These are phyloP conservation scores for Incurvaria masculella DNA, from an alignment of 2,888 invertebrate genomes.

Conservation along the genomic window DNA sequence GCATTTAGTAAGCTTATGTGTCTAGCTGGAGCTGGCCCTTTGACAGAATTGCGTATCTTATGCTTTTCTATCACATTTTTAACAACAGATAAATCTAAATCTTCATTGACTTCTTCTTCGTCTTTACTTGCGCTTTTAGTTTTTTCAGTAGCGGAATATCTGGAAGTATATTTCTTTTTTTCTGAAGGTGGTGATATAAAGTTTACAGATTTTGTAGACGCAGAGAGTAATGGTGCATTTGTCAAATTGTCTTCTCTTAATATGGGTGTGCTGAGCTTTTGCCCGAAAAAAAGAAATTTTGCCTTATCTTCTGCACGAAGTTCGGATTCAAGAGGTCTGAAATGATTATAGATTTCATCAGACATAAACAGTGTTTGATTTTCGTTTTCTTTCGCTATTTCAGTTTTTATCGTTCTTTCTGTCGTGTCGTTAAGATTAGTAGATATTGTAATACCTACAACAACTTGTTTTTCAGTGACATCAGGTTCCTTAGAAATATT, in stretches of 20 bases:
- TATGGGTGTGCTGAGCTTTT: constrained; percentile 49
- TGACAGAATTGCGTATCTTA: constrained; percentile 48
- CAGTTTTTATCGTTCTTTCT: constrained; percentile 29
- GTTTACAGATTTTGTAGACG: constrained; percentile 50
- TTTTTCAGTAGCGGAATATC: constrained; percentile 48
- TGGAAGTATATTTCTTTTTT: constrained; percentile 43
- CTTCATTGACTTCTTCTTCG: constrained; percentile 55
- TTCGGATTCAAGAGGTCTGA: constrained; percentile 60
- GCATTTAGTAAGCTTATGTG: constrained; percentile 45
- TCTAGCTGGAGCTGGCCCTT: constrained; percentile 48
- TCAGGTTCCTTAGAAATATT: constrained; percentile 15
- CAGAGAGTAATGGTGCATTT: constrained; percentile 41
- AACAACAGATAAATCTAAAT: constrained; percentile 61
- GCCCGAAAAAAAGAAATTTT: constrained; percentile 69
- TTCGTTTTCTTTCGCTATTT: constrained; percentile 38
- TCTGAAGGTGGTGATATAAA: constrained; percentile 39
- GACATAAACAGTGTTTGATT: constrained; percentile 59
- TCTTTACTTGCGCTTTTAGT: constrained; percentile 47
- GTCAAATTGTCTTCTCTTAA: constrained; percentile 41
- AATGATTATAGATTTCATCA: constrained; percentile 62
- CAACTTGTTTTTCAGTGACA: background rate
- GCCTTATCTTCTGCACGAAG: constrained; percentile 64
- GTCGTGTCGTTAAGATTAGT: constrained; percentile 36
- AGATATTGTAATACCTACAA: background rate
- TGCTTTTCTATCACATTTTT: constrained; percentile 53